phyloP scores from a whole-genome alignment of 92 coral and sea anemone genomes.

The Actinernus sp. region DNA sequence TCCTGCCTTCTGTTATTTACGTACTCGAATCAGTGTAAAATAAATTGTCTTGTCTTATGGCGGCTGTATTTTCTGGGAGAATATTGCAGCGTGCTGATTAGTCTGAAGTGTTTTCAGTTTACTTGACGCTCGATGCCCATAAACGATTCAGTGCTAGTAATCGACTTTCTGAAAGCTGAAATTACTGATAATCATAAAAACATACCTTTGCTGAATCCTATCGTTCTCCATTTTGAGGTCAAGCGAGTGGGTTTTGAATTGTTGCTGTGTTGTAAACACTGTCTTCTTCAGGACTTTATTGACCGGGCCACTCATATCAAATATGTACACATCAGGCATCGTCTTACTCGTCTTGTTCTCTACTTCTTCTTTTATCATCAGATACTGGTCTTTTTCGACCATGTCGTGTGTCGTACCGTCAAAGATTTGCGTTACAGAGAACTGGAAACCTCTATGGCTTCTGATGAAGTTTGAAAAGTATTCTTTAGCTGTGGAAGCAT shows the following conservation, averaged over 20 bases:
- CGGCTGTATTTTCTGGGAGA: no score
- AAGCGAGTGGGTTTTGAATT: constrained; percentile 11
- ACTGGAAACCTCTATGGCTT: constrained; percentile 27
- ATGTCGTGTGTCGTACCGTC: constrained; percentile 53
- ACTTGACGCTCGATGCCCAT: no score
- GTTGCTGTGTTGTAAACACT: constrained; percentile 19
- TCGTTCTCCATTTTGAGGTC: constrained; percentile 9
- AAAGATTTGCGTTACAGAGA: constrained; percentile 41
- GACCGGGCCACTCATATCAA: neutral
- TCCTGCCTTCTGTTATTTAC: no score
- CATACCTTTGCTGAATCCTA: constrained; percentile 28
- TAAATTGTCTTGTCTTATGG: no score
- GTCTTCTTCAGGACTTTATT: neutral
- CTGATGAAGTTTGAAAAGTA: constrained; percentile 50
- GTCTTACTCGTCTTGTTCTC: constrained; percentile 15
- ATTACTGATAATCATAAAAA: no score
- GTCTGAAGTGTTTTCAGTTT: no score
- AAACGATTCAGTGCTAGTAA: no score
- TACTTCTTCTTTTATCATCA: constrained; percentile 47
- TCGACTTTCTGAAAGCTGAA: no score
- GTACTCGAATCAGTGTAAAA: no score
- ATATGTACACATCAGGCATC: constrained; percentile 22
- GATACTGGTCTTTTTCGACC: constrained; percentile 29
- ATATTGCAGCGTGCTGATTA: no score
- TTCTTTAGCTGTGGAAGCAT: neutral